These are phyloP conservation scores for Agapornis roseicollis DNA, from an alignment of 2,113 vertebrate genomes.

Conservation along the genomic window DNA sequence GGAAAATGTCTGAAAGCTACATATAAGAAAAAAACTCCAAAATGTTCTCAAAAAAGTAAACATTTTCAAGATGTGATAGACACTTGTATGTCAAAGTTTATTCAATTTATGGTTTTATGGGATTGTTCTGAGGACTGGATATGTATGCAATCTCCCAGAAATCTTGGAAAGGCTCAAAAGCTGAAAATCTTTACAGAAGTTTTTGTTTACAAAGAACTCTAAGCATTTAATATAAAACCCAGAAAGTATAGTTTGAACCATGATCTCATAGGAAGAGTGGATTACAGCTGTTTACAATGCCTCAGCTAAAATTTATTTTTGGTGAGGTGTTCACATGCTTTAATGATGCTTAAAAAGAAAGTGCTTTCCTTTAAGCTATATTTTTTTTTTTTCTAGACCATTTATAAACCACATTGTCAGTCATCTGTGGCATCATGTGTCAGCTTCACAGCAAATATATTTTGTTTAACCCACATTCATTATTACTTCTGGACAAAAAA, in stretches of 20 bases:
- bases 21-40: background rate
- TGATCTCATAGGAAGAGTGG: background rate
- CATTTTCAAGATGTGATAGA: slow-evolving; percentile 37
- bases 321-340: background rate
- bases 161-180: slow-evolving; percentile 14
- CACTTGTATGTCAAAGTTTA: slow-evolving; percentile 26
- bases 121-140: background rate
- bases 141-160: slow-evolving; percentile 7
- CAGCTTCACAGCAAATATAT: background rate
- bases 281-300: background rate
- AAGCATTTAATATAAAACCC: background rate
- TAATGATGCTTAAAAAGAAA: background rate
- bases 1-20: background rate
- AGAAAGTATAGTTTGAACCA: background rate
- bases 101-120: slow-evolving; percentile 14
- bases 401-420: background rate
- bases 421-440: background rate
- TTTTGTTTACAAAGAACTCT: background rate
- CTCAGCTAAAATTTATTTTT: background rate
- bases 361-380: background rate
- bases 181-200: background rate
- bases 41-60: slow-evolving; percentile 20
- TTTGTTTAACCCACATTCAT: background rate
- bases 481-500: background rate
- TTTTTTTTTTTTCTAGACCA: background rate